Conservation (phyloP, 2,888 invertebrate species). For the Conomelus anceps region DNA sequence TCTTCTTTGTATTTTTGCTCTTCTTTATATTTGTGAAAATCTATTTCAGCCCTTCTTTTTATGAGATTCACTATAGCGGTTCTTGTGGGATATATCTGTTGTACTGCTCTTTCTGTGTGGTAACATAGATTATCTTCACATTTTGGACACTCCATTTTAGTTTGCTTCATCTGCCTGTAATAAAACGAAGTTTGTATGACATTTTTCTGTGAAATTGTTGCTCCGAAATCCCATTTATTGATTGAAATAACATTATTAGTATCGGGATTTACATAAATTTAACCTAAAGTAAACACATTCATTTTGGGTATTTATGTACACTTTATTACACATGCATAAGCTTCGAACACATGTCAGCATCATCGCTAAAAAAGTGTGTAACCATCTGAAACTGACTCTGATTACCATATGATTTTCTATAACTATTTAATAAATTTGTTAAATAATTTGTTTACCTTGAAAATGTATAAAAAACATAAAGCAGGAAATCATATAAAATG, state of each 20-base stretch:
- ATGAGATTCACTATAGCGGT: not conserved
- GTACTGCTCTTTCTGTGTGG: not conserved
- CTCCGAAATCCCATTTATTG: too few relatives aligned
- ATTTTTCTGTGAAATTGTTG: too few relatives aligned
- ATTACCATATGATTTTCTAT: too few relatives aligned
- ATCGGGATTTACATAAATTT: too few relatives aligned
- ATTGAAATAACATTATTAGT: too few relatives aligned
- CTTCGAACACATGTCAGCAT: too few relatives aligned
- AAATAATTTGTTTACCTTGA: not conserved
- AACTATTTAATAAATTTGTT: too few relatives aligned
- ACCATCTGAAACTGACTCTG: too few relatives aligned
- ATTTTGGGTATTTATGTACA: too few relatives aligned
- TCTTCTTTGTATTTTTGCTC: not conserved
- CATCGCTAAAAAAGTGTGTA: too few relatives aligned
- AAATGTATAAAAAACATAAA: not conserved
- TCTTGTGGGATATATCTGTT: not conserved
- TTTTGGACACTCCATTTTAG: not conserved
- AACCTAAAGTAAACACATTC: too few relatives aligned
- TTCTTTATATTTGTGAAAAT: not conserved
- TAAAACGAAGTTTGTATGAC: not conserved
- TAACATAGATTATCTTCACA: not conserved
- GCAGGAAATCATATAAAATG: not conserved
- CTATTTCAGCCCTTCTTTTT: not conserved
- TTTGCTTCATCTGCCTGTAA: not conserved
- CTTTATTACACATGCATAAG: too few relatives aligned